Conservation (phyloP, 2,888 invertebrate species). For the Scaptomyza caliginosa region DNA sequence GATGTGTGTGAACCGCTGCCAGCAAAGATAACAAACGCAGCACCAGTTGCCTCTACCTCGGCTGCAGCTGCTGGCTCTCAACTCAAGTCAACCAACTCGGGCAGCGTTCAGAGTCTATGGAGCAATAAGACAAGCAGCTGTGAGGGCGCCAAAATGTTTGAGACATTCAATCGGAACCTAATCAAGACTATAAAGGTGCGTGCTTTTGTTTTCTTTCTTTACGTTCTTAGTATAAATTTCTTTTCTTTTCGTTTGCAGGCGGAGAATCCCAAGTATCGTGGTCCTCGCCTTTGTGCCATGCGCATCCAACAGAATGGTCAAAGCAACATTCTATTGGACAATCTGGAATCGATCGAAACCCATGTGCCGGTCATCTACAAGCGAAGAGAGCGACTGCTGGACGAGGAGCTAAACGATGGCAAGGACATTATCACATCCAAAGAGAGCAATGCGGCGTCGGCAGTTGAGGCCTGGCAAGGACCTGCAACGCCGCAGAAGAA, state of each 20-base stretch:
- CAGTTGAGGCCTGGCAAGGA: constrained; percentile 75
- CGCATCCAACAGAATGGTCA: constrained; percentile 91
- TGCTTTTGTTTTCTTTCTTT: not conserved
- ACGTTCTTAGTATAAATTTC: not conserved
- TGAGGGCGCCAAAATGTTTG: constrained; percentile 84
- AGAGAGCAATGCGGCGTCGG: constrained; percentile 71
- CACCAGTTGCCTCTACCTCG: constrained; percentile 16
- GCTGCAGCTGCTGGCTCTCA: constrained; percentile 30
- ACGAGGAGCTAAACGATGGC: constrained; percentile 83
- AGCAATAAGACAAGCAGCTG: constrained; percentile 84
- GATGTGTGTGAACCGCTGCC: constrained; percentile 62
- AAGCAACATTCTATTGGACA: constrained; percentile 91
- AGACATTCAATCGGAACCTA: constrained; percentile 84
- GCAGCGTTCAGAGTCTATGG: constrained; percentile 84
- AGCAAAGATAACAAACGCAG: constrained; percentile 45
- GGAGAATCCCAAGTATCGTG: constrained; percentile 84
- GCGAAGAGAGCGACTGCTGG: constrained; percentile 85
- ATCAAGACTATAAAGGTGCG: constrained; percentile 84
- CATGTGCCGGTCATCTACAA: constrained; percentile 90
- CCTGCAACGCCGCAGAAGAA: constrained; percentile 55
- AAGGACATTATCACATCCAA: constrained; percentile 83
- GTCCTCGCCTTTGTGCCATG: constrained; percentile 91
- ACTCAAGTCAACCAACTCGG: constrained; percentile 77
- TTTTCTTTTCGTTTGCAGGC: constrained; percentile 71
- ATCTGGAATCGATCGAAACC: constrained; percentile 87